Conservation (phyloP, 2,797 vertebrate genomes). For the Moxostoma hubbsi region DNA sequence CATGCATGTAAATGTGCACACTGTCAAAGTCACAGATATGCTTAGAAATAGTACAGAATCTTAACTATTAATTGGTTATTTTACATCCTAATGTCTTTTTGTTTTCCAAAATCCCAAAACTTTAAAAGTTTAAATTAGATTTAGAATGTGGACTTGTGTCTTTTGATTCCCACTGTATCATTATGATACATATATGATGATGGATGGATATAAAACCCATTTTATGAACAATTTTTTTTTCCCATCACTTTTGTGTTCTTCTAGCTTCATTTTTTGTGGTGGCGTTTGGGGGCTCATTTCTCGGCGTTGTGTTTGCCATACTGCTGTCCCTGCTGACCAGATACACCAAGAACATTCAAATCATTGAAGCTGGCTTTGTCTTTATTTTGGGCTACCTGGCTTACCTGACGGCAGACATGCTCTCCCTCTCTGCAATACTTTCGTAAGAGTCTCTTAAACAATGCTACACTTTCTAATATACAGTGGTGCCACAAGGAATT, state of each 20-base stretch:
- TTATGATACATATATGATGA: too few species aligned
- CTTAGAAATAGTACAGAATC: too few species aligned
- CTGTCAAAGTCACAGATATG: too few species aligned
- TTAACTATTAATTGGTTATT: too few species aligned
- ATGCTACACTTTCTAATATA: background rate
- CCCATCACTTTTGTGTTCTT: background rate
- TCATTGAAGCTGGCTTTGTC: constrained; percentile 85
- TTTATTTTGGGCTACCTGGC: constrained; percentile 88
- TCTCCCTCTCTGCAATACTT: constrained; percentile 85
- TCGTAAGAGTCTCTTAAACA: constrained; percentile 71
- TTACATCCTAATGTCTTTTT: too few species aligned
- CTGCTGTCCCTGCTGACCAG: constrained; percentile 79
- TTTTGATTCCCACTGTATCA: too few species aligned
- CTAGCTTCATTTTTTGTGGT: constrained; percentile 70
- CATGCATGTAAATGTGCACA: too few species aligned
- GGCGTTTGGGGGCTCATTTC: constrained; percentile 79
- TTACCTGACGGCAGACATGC: constrained; percentile 86
- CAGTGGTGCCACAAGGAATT: background rate
- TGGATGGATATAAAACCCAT: too few species aligned
- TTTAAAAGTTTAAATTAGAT: too few species aligned
- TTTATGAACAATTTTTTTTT: background rate
- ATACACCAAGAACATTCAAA: constrained; percentile 82
- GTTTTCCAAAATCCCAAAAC: too few species aligned
- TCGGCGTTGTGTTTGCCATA: constrained; percentile 81
- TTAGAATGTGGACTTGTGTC: too few species aligned